Conservation (phyloP, 2,888 invertebrate species). For the Pseudococcus longispinus region DNA sequence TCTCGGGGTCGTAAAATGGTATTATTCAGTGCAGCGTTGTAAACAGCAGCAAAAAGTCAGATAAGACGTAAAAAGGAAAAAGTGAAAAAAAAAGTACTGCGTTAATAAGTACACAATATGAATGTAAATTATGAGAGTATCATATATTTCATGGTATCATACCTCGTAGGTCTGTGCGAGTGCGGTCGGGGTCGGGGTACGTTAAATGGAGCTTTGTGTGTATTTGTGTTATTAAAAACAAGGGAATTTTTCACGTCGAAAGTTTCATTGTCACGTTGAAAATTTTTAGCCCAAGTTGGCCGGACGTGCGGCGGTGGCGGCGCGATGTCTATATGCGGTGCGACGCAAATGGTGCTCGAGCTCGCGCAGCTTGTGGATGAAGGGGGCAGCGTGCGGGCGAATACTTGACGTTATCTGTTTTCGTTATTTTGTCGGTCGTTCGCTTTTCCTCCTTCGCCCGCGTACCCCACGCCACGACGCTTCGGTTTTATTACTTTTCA, state of each 20-base stretch:
- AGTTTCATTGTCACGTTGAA: constrained; percentile 26
- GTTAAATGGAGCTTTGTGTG: background rate
- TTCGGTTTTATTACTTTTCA: constrained; percentile 40
- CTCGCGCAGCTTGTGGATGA: background rate
- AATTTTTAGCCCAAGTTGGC: background rate
- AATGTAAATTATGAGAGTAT: background rate
- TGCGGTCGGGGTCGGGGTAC: background rate
- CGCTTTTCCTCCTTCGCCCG: constrained; percentile 29
- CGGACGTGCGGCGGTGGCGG: background rate
- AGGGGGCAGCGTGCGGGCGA: background rate
- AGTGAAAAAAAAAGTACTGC: background rate
- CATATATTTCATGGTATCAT: background rate
- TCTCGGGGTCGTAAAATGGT: background rate
- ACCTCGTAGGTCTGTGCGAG: background rate
- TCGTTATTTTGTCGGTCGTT: constrained; percentile 40
- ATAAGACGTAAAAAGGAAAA: background rate
- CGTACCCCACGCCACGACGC: background rate
- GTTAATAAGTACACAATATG: background rate
- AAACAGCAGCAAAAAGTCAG: background rate
- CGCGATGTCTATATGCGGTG: background rate
- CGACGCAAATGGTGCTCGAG: background rate
- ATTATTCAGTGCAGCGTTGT: background rate
- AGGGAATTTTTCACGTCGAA: background rate
- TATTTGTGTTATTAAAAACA: background rate
- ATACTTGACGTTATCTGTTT: constrained; percentile 36